Evolutionary conservation across 92 coral and sea anemone species (phyloP).

Genomic region (Epizoanthus illoricatus): DNA sequence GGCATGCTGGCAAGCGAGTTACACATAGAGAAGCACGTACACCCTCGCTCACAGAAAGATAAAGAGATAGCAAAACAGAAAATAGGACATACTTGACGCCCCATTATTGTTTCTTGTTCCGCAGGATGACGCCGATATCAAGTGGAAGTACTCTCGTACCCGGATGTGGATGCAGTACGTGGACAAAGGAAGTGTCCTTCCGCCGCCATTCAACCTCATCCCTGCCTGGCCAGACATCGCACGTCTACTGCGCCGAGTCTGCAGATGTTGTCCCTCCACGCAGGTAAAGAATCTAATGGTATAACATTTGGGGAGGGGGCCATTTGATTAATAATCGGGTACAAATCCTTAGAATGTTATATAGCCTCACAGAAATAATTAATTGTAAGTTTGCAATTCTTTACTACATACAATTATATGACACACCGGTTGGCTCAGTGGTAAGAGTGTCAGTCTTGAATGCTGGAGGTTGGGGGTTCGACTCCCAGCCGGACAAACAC

Average conservation of each 20-base stretch:
- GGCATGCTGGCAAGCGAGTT: too few relatives aligned
- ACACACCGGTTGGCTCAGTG: too few relatives aligned
- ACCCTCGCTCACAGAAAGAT: neutral
- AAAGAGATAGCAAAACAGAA: neutral
- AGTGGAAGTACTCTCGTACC: slow-evolving; percentile 91
- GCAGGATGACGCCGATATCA: slow-evolving; percentile 82
- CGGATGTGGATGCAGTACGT: slow-evolving; percentile 91
- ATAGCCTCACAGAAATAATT: too few relatives aligned
- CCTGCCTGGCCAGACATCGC: slow-evolving; percentile 65
- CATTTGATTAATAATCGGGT: too few relatives aligned
- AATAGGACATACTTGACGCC: neutral
- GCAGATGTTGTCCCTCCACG: neutral
- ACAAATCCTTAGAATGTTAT: too few relatives aligned
- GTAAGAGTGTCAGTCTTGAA: too few relatives aligned
- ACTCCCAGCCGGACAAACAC: too few relatives aligned
- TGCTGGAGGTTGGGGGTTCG: too few relatives aligned
- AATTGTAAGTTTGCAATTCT: too few relatives aligned
- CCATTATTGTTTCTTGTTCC: neutral
- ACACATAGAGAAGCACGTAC: neutral
- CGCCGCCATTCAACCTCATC: slow-evolving; percentile 85
- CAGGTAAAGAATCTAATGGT: neutral
- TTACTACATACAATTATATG: too few relatives aligned
- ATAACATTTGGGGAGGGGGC: too few relatives aligned
- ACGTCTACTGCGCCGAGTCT: neutral
- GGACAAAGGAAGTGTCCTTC: slow-evolving; percentile 76